These are phyloP conservation scores for Notothenia rossii DNA, from an alignment of 2,113 vertebrate genomes.

Conservation along the genomic window DNA sequence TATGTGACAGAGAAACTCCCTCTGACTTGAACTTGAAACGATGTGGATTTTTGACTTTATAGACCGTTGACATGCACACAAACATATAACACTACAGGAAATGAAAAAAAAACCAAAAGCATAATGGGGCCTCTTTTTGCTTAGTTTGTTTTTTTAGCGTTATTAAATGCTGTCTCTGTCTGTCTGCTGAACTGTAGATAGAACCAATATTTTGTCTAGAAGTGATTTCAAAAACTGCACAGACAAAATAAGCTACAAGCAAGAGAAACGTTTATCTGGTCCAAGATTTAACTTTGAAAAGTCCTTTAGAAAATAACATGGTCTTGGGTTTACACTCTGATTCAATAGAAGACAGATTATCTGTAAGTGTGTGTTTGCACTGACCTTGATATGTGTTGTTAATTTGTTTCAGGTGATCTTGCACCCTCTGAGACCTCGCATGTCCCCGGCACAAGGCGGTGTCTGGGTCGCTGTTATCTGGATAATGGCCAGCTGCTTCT, in stretches of 20 bases:
- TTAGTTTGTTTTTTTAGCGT: too few species aligned
- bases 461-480: conserved; percentile 89
- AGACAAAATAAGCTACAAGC: neutral
- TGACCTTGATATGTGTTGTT: conserved; percentile 6
- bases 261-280: too few species aligned
- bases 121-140: too few species aligned
- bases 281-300: too few species aligned
- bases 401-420: conserved; percentile 88
- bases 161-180: too few species aligned
- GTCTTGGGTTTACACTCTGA: neutral
- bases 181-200: too few species aligned
- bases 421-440: conserved; percentile 91
- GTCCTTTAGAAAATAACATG: neutral
- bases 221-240: neutral
- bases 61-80: too few species aligned
- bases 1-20: too few species aligned
- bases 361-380: neutral
- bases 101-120: too few species aligned
- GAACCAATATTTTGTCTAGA: neutral
- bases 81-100: too few species aligned
- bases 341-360: neutral
- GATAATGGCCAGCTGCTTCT: conserved; percentile 94
- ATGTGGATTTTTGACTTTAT: too few species aligned
- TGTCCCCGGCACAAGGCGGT: conserved; percentile 87
- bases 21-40: too few species aligned